Conservation (phyloP, 1,140 invertebrate genomes). For the Drosophila jambulina region DNA sequence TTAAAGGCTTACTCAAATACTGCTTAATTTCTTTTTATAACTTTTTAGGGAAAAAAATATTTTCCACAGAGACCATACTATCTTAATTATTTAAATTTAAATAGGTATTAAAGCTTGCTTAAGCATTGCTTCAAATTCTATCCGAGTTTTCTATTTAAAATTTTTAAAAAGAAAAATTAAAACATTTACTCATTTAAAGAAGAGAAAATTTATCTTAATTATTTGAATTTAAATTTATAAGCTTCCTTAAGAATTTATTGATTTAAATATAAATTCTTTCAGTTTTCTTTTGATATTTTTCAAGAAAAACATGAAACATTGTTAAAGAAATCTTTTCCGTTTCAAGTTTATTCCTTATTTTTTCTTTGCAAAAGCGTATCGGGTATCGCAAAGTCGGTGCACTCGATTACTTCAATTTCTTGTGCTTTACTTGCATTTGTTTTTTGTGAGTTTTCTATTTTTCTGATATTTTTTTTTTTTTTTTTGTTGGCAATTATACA, state of each 20-base stretch:
- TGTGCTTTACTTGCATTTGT: not conserved
- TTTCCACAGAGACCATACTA: not conserved
- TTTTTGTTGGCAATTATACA: conserved; percentile 58
- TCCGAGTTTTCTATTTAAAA: too few species aligned
- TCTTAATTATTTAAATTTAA: not conserved
- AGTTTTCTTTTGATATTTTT: not conserved
- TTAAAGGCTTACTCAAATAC: too few species aligned
- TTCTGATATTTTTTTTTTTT: conserved; percentile 34
- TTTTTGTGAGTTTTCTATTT: not conserved
- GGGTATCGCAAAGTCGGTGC: conserved; percentile 5
- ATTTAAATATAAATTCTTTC: too few species aligned
- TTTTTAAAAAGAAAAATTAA: too few species aligned
- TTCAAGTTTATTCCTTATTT: not conserved
- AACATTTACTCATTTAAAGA: too few species aligned
- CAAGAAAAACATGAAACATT: not conserved
- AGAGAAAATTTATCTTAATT: too few species aligned
- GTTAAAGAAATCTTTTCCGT: not conserved
- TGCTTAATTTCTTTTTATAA: too few species aligned
- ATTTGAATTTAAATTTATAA: too few species aligned
- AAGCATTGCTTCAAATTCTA: too few species aligned
- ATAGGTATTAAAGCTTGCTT: too few species aligned
- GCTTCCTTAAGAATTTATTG: not conserved
- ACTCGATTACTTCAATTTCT: conserved; percentile 6
- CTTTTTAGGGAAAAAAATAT: too few species aligned
- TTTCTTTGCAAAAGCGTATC: not conserved